A percentile compares a stretch with the other conserved stretches of the same genome.
phyloP scores from a whole-genome alignment of 2,113 vertebrate genomes.

The Hyla sarda region DNA sequence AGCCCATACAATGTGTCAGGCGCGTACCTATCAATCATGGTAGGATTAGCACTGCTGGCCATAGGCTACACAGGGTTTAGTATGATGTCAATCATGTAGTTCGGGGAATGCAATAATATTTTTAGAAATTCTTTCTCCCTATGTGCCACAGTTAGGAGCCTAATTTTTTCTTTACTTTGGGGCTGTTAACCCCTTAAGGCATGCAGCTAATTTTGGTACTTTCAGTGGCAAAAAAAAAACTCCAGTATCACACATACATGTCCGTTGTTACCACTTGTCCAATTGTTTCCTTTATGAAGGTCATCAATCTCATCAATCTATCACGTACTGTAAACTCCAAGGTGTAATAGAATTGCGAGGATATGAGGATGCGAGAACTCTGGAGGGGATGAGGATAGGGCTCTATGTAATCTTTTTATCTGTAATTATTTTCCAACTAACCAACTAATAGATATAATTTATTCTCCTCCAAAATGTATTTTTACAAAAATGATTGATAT shows the following conservation, averaged over 20 bases:
- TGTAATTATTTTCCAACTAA: slow-evolving; percentile 8
- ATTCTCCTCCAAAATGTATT: background rate
- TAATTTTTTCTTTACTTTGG: background rate
- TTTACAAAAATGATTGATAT: too few species aligned
- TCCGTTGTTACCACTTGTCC: background rate
- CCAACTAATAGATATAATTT: background rate
- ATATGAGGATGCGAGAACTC: background rate
- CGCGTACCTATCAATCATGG: background rate
- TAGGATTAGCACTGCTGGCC: background rate
- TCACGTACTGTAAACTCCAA: slow-evolving; percentile 12
- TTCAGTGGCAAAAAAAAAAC: too few species aligned
- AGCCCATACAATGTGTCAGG: background rate
- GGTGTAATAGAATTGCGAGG: background rate
- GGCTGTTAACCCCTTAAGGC: background rate
- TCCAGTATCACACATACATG: background rate
- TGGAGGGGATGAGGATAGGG: background rate
- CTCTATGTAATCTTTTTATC: slow-evolving; percentile 7
- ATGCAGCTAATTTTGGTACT: too few species aligned
- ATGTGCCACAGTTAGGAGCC: background rate
- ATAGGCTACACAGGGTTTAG: background rate
- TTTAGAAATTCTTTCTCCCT: background rate
- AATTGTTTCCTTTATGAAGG: slow-evolving; percentile 13
- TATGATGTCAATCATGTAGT: background rate
- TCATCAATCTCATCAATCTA: slow-evolving; percentile 12
- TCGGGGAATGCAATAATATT: background rate